These are phyloP conservation scores for Trichogramma dendrolimi DNA, from an alignment of 2,888 invertebrate species.

Conservation along the genomic window DNA sequence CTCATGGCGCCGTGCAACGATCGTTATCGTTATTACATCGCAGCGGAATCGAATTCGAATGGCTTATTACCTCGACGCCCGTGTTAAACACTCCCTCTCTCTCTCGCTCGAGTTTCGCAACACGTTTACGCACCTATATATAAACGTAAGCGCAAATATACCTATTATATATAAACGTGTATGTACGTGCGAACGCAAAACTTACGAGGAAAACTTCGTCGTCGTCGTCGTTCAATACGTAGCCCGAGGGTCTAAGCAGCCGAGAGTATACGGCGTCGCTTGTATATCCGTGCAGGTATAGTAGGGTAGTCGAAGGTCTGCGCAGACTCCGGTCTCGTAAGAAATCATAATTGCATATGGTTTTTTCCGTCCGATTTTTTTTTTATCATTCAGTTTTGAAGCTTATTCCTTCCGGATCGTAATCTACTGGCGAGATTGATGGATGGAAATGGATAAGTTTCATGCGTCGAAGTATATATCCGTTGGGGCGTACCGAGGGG, in stretches of 20 bases:
- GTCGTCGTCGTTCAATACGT: not conserved
- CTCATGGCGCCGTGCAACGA: too few species aligned
- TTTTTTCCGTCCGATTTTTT: not conserved
- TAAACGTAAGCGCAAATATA: too few species aligned
- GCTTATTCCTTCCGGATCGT: not conserved
- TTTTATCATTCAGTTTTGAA: not conserved
- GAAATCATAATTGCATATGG: not conserved
- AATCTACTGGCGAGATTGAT: constrained; percentile 20
- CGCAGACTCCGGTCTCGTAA: not conserved
- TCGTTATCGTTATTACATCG: too few species aligned
- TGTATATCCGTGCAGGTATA: not conserved
- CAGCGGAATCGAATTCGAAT: too few species aligned
- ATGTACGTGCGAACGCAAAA: too few species aligned
- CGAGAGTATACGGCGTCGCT: too few species aligned
- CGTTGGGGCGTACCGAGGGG: too few species aligned
- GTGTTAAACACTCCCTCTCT: too few species aligned
- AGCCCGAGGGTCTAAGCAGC: not conserved
- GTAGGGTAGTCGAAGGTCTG: not conserved
- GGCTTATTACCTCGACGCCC: too few species aligned
- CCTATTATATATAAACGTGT: too few species aligned
- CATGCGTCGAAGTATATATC: not conserved
- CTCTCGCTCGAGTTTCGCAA: too few species aligned
- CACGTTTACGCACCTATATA: too few species aligned
- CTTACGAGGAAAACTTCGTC: not conserved
- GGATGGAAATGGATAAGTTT: constrained; percentile 23